Base-by-base conservation (phyloP, 2,797 vertebrate genomes). In the Mus spretus region DNA sequence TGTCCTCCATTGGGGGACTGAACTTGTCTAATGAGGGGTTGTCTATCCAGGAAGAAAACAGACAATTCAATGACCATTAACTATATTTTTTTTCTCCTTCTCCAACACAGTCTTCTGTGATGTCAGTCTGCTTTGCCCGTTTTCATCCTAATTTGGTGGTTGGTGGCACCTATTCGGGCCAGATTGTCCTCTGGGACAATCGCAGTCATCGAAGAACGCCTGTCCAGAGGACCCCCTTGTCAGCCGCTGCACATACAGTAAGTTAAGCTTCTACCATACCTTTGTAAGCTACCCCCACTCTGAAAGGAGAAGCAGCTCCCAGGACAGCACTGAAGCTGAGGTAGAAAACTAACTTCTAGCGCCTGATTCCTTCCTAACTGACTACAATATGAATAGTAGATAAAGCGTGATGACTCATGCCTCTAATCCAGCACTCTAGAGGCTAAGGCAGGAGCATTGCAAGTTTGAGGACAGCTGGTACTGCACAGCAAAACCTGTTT, bases 151-250 rank as follows among this genome's bases (percentile, higher is more conserved):
- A 99, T 98, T 98, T 99, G 93, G 98, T 99, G 0, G 99, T 99
- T 31, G 99, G 99, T 85, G 99, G 99, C 77, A 99, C 99, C 0
- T 99, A 99, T 97, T 99, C 99, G 0, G 99, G 99, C 85, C 99
- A 99, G 98, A 99, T 99, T 34, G 99, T 99, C 89, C 97, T 99
- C 94, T 99, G 99, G 99, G 99, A 99, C 98, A 99, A 99, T 97
- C 99, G 99, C 97, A 99, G 99, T 82, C 99, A 99, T 98, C 98
- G 99, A 44, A 99, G 99, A 97, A 99, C 99, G 0, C 99, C 99
- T 0, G 99, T 99, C 93, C 99, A 99, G 98, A 99, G 99, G 97
- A 99, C 99, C 0, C 99, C 99, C 0, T 99, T 99, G 79, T 99
- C 99, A 94, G 99, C 99, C 91, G 99, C 99, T 92, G 99, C 99